Evolutionary conservation across 2,888 invertebrate genomes (phyloP), one percentile per base, ranked within the genome.

Genomic region (Molanna angustata): DNA sequence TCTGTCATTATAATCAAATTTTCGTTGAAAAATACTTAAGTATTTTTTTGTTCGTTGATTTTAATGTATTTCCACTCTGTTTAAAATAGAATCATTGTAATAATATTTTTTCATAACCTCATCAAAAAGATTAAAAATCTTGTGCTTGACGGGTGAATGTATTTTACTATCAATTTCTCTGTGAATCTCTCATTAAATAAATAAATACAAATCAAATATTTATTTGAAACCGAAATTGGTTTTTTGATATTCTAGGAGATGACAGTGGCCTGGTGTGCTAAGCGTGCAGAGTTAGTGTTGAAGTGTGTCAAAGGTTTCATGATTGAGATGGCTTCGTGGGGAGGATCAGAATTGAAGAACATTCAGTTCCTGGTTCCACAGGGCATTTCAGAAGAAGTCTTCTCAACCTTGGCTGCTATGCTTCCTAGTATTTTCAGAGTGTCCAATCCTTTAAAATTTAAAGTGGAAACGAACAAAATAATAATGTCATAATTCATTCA

Each of bases 241-340:
- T n/a, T n/a, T n/a, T 27, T 27, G 4, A 40, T 42, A 43, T 63
- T 65, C n/a, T 64, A 88, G 86, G 91, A 92, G 67, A 92, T 95
- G 93, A 97, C 96, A 0, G 88, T 94, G 47, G 85, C 88, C 27
- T 99, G 98, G 98, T 98, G 97, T 72, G 82, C 90, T 66, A 90
- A 94, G 64, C 79, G 98, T 64, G 97, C 98, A 1, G 99, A 99
- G 74, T 78, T 99, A 59, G 90, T 99, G 54, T 94, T 97, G 66
- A 99, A 99, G 74, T 99, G 99, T 74, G 92, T 96, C 47, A 99
- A 99, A 76, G 99, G 99, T 2, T 99, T 98, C 73, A 92, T 99
- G 91, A 94, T 99, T 71, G 99, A 99, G 79, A 93, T 94, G 80
- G 89, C 91, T 6, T 90, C 94, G 1, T 90, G 94, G 86, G 93